phyloP scores from a whole-genome alignment of 2,888 invertebrate species.

The Noctua comes region DNA sequence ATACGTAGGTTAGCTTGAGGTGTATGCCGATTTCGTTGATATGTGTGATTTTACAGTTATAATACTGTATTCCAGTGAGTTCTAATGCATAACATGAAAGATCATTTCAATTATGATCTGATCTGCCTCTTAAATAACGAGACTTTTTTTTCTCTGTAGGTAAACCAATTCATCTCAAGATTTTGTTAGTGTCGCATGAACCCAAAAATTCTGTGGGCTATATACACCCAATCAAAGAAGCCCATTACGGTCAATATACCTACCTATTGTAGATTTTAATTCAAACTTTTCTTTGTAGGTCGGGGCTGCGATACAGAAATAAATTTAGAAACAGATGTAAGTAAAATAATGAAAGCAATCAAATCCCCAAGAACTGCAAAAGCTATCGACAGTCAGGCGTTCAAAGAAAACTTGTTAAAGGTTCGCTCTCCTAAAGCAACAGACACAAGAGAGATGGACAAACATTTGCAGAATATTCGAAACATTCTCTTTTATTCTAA shows the following conservation, averaged over 20 bases:
- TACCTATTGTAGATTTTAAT: conserved; percentile 31
- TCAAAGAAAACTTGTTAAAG: conserved; percentile 24
- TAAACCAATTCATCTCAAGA: background rate
- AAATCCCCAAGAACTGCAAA: conserved; percentile 45
- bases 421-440: conserved; percentile 2
- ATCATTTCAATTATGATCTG: too few relatives aligned
- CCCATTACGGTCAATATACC: background rate
- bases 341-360: conserved; percentile 43
- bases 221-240: background rate
- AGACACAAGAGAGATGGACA: conserved; percentile 46
- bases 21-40: too few relatives aligned
- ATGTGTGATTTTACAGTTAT: too few relatives aligned
- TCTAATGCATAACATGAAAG: too few relatives aligned
- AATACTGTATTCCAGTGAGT: too few relatives aligned
- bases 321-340: conserved; percentile 56
- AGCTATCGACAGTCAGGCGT: conserved; percentile 9
- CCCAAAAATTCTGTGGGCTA: background rate
- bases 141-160: background rate
- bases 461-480: conserved; percentile 70
- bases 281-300: conserved; percentile 73
- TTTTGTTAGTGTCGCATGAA: background rate
- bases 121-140: too few relatives aligned
- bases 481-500: conserved; percentile 76
- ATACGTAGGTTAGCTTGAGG: too few relatives aligned
- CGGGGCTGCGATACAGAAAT: conserved; percentile 61